Conservation (phyloP, 1,140 invertebrate species). For the Probaryconus sp. region DNA sequence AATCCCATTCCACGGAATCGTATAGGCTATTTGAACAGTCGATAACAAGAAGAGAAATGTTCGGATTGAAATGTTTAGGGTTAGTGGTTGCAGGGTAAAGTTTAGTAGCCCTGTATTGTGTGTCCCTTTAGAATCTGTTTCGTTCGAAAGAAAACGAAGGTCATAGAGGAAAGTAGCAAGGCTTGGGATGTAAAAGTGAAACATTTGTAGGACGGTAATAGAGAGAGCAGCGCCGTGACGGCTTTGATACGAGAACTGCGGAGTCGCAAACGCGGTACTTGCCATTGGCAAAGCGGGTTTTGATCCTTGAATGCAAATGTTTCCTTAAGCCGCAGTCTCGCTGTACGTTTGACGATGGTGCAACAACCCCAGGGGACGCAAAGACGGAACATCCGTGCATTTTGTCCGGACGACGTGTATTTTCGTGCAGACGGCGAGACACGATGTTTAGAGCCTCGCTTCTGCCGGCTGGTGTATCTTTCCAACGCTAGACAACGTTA, state of each 20-base stretch:
- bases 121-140: too few relatives aligned
- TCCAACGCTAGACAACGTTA: slow-evolving; percentile 32
- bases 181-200: too few relatives aligned
- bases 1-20: too few relatives aligned
- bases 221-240: background rate
- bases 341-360: slow-evolving; percentile 23
- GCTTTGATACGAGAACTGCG: slow-evolving; percentile 29
- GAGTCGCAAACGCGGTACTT: too few relatives aligned
- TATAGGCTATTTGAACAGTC: too few relatives aligned
- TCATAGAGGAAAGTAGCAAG: too few relatives aligned
- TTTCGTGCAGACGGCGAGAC: slow-evolving; percentile 56
- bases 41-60: too few relatives aligned
- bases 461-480: slow-evolving; percentile 19
- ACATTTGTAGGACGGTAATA: background rate
- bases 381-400: slow-evolving; percentile 34
- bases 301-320: slow-evolving; percentile 54
- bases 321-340: slow-evolving; percentile 35
- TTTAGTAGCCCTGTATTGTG: too few relatives aligned
- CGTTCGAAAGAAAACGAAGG: too few relatives aligned
- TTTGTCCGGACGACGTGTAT: slow-evolving; percentile 39
- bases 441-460: slow-evolving; percentile 27
- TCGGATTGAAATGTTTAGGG: too few relatives aligned
- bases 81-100: too few relatives aligned
- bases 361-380: slow-evolving; percentile 49
- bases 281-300: slow-evolving; percentile 15